Evolutionary conservation across 1,140 invertebrate species (phyloP).

Genomic region (Meloidogyne chitwoodi): DNA sequence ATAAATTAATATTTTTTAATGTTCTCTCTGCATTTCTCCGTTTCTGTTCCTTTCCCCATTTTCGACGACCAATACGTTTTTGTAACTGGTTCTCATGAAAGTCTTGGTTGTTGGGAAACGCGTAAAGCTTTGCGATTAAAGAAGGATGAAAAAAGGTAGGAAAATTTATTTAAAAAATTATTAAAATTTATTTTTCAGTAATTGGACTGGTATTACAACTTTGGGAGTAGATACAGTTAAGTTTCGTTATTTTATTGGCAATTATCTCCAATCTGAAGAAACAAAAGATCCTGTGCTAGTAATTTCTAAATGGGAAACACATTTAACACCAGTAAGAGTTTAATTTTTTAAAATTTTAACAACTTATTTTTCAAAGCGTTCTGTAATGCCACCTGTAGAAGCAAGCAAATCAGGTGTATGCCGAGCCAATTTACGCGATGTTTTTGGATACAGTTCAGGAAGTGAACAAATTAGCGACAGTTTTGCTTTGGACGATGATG

Average conservation of each 20-base stretch:
- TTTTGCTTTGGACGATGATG: slow-evolving; percentile 48
- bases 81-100: slow-evolving; percentile 44
- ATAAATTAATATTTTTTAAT: slow-evolving; percentile 5
- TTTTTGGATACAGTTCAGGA: slow-evolving; percentile 58
- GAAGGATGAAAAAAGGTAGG: slow-evolving; percentile 37
- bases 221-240: slow-evolving; percentile 43
- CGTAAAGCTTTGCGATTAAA: slow-evolving; percentile 27
- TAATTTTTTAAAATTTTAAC: background rate
- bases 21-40: slow-evolving; percentile 50
- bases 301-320: slow-evolving; percentile 55
- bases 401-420: slow-evolving; percentile 46
- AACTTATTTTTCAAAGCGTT: slow-evolving; percentile 9
- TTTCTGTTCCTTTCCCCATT: slow-evolving; percentile 35
- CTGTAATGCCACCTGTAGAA: slow-evolving; percentile 49
- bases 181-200: slow-evolving; percentile 23
- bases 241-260: slow-evolving; percentile 59
- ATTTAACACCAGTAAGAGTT: slow-evolving; percentile 39
- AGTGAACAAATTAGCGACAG: slow-evolving; percentile 50
- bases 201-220: slow-evolving; percentile 37
- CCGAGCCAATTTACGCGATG: slow-evolving; percentile 49
- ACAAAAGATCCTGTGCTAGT: slow-evolving; percentile 38
- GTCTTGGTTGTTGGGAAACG: slow-evolving; percentile 42
- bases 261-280: slow-evolving; percentile 49
- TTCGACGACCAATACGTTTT: slow-evolving; percentile 51
- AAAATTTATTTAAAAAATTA: slow-evolving; percentile 1